phyloP scores from a whole-genome alignment of 2,797 vertebrate genomes.

The Fistularia commersonii region DNA sequence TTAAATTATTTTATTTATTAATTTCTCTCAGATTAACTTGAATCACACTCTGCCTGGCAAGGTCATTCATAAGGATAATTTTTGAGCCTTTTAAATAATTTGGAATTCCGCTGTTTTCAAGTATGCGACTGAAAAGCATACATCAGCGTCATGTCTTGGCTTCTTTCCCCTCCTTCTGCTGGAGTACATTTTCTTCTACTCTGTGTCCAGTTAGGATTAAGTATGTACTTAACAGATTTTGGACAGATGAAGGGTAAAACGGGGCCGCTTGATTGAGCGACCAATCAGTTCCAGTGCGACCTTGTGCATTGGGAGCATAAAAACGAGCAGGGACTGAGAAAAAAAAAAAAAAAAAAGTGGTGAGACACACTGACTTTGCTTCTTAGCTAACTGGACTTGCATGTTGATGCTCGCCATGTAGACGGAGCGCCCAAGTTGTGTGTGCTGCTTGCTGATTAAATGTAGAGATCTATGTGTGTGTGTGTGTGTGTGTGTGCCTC shows the following conservation, averaged over 20 bases:
- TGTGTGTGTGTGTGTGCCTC: conserved; percentile 2
- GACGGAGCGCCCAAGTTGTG: too few species aligned
- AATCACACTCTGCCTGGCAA: not conserved
- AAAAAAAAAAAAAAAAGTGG: conserved; percentile 52
- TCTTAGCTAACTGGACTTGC: conserved; percentile 34
- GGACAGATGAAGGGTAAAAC: conserved; percentile 46
- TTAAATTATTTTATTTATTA: too few species aligned
- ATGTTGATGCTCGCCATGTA: too few species aligned
- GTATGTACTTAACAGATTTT: conserved; percentile 54
- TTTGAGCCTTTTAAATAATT: conserved; percentile 3
- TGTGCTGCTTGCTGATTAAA: too few species aligned
- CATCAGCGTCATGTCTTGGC: conserved; percentile 12
- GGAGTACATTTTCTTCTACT: conserved; percentile 5
- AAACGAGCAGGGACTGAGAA: conserved; percentile 22
- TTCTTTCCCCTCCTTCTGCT: conserved; percentile 21
- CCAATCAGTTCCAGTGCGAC: conserved; percentile 50
- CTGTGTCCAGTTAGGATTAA: conserved; percentile 44
- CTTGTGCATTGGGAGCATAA: conserved; percentile 49
- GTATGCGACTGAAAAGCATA: conserved; percentile 14
- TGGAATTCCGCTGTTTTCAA: conserved; percentile 2
- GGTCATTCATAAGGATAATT: not conserved
- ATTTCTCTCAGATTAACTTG: not conserved
- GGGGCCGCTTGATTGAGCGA: conserved; percentile 47
- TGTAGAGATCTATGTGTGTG: not conserved
- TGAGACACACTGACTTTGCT: conserved; percentile 47